Percentiles rank a stretch among this genome's conserved stretches.
Conservation (phyloP, 2,888 invertebrate genomes). For the Parelbella ahira region DNA sequence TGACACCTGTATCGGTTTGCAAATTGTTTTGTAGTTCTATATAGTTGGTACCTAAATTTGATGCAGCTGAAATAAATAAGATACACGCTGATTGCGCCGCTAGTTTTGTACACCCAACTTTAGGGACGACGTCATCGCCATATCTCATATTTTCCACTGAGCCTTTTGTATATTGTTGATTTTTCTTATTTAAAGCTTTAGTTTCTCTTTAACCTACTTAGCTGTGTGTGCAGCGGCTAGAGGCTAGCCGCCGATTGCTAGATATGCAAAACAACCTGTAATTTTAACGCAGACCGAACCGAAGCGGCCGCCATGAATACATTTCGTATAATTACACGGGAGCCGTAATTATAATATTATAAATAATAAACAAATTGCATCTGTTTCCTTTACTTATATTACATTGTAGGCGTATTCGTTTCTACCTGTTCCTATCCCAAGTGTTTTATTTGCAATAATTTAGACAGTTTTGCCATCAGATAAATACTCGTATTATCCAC, state of each 20-base stretch:
- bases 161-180: constrained; percentile 67
- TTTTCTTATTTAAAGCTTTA: constrained; percentile 65
- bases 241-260: constrained; percentile 34
- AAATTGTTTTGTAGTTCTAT: no score
- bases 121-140: constrained; percentile 53
- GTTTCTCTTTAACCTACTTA: constrained; percentile 59
- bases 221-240: constrained; percentile 28
- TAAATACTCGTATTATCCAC: no score
- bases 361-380: constrained; percentile 63
- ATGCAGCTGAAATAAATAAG: no score
- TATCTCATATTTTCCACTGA: constrained; percentile 70
- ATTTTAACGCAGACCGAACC: constrained; percentile 32
- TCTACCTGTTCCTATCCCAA: no score
- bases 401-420: constrained; percentile 13
- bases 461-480: no score
- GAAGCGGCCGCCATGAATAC: constrained; percentile 38
- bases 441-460: no score
- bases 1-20: no score
- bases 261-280: constrained; percentile 42
- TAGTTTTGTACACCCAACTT: constrained; percentile 30
- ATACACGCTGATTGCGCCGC: constrained; percentile 29
- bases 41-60: no score
- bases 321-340: constrained; percentile 45
- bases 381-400: constrained; percentile 49
- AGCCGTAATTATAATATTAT: constrained; percentile 56